Evolutionary conservation across 2,888 invertebrate species (phyloP).

Genomic region (Cosmia trapezina): DNA sequence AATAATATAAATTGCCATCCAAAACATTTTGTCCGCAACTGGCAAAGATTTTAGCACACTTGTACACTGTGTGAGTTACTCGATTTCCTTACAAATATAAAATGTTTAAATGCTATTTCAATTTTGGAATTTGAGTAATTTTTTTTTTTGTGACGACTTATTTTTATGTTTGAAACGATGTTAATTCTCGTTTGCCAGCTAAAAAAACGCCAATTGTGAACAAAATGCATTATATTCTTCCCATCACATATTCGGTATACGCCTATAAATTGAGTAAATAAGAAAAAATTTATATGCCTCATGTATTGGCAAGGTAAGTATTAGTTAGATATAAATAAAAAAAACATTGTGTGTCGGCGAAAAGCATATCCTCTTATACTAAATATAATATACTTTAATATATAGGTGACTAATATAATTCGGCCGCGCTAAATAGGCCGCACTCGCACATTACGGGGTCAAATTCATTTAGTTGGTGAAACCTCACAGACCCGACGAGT

Average conservation of each 20-base stretch:
- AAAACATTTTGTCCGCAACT: conserved; percentile 25
- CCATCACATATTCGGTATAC: conserved; percentile 23
- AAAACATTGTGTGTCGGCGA: conserved; percentile 75
- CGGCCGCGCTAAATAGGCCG: conserved; percentile 74
- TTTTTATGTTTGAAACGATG: not conserved
- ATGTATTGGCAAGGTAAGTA: conserved; percentile 78
- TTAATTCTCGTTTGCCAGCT: too few relatives aligned
- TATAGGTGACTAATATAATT: conserved; percentile 81
- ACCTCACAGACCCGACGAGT: not conserved
- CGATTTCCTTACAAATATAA: not conserved
- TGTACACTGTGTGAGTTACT: not conserved
- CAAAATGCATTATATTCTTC: conserved; percentile 21
- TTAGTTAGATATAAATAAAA: conserved; percentile 74
- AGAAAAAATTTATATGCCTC: conserved; percentile 75
- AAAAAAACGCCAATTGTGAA: conserved; percentile 16
- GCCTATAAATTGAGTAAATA: conserved; percentile 67
- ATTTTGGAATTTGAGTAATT: not conserved
- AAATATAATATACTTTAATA: conserved; percentile 80
- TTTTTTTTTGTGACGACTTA: not conserved
- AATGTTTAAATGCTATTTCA: conserved; percentile 2
- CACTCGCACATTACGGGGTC: not conserved
- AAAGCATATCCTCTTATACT: conserved; percentile 83
- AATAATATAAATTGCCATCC: conserved; percentile 33
- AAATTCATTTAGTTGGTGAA: not conserved
- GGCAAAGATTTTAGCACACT: not conserved